Conservation (phyloP, 2,888 invertebrate genomes). For the Tethea ocularis region DNA sequence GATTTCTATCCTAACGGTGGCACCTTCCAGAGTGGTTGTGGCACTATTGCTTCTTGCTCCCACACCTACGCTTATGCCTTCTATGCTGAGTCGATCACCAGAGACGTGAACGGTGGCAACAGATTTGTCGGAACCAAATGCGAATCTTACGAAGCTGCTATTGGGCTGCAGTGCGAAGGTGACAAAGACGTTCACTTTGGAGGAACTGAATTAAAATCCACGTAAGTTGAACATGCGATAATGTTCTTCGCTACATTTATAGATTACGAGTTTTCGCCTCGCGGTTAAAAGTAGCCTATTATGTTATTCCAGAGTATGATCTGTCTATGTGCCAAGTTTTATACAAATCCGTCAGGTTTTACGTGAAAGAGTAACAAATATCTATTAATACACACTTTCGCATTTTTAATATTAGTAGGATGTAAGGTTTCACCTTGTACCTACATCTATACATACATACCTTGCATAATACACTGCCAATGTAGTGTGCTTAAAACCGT, state of each 20-base stretch:
- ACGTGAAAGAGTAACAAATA: too few relatives aligned
- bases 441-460: too few relatives aligned
- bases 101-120: constrained; percentile 35
- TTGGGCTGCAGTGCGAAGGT: constrained; percentile 49
- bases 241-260: not conserved
- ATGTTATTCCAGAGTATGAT: too few relatives aligned
- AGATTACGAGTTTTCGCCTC: not conserved
- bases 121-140: constrained; percentile 67
- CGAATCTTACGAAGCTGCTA: constrained; percentile 52
- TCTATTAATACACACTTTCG: too few relatives aligned
- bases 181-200: constrained; percentile 56
- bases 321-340: too few relatives aligned
- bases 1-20: constrained; percentile 78
- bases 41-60: constrained; percentile 49
- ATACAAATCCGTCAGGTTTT: too few relatives aligned
- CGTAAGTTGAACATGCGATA: constrained; percentile 42
- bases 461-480: too few relatives aligned
- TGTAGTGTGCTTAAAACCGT: too few relatives aligned
- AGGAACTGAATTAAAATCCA: constrained; percentile 48
- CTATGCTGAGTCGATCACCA: constrained; percentile 65
- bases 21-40: constrained; percentile 58
- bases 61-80: constrained; percentile 57
- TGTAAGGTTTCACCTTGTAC: too few relatives aligned
- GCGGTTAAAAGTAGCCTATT: too few relatives aligned
- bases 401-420: too few relatives aligned